Base-by-base conservation (phyloP, 1,140 invertebrate species). In the Aphelinus atriplicis region DNA sequence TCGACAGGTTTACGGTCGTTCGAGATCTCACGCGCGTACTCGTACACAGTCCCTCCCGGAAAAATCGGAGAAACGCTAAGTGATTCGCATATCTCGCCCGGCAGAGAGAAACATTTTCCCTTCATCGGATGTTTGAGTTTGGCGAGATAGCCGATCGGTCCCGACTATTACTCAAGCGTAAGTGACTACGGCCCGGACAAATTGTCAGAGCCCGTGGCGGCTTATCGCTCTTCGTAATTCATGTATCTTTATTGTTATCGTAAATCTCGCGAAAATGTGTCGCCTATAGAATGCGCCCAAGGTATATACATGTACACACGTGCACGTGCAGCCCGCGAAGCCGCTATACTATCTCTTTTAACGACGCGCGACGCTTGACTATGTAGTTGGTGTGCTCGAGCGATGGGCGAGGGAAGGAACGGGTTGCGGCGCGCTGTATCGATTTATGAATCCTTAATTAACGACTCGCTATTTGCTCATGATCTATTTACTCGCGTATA, bases 211-310 rank as follows among this genome's bases (percentile, higher is more conserved):
- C 5, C 2, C 1, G 6, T 6, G 51, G 42, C 47, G 47, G 51
- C 53, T 71, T 71, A 64, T 71, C 47, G 63, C 2, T 7, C 46
- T 53, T 66, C 71, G 47, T 73, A 73, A 73, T 73, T 73, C 57
- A 55, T 62, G 64, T 55, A 58, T 62, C 50, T 73, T 67, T 53
- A 60, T 66, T 73, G 43, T 67, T 73, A 68, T 73, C 72, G 64
- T 68, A 73, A 73, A 73, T 68, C 72, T 62, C 46, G 42, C 50
- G n/a, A n/a, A 48, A 67, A 73, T 64, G 56, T 73, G 55, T 73
- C 64, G 43, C 72, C 55, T 26, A 56, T 63, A 6, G 58, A 42
- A 43, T 60, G 26, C 7, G 26, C 4, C 5, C 42, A 43, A 61
- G 3, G 45, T 61, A 61, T 7, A 42, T 61, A 61, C 42, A 42